Evolutionary conservation across 2,113 vertebrate species (phyloP).

Genomic region (Larimichthys crocea): DNA sequence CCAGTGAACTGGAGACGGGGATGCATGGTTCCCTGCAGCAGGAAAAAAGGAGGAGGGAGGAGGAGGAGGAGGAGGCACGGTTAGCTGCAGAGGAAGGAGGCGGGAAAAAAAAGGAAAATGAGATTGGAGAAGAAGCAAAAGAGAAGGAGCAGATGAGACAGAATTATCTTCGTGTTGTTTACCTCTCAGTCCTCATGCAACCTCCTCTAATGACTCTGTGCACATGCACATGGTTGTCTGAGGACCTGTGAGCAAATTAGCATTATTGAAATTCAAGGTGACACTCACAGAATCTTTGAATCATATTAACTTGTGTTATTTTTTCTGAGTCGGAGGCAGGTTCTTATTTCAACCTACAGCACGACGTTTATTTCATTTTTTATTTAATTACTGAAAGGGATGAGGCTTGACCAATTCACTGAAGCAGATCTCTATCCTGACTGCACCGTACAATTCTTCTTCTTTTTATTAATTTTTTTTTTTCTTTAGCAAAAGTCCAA

Average conservation of each 20-base stretch:
- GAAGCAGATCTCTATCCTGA: constrained; percentile 26
- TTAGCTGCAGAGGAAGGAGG: constrained; percentile 64
- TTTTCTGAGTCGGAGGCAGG: constrained; percentile 34
- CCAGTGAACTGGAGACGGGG: constrained; percentile 82
- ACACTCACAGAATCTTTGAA: constrained; percentile 56
- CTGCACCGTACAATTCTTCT: background rate
- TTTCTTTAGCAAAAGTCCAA: constrained; percentile 35
- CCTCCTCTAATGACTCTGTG: constrained; percentile 35
- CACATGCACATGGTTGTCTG: constrained; percentile 36
- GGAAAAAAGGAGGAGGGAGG: constrained; percentile 23
- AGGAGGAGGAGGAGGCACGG: constrained; percentile 20
- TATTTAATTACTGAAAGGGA: constrained; percentile 69
- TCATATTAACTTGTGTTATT: constrained; percentile 66
- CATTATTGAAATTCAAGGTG: constrained; percentile 68
- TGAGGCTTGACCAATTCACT: constrained; percentile 26
- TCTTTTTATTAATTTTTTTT: background rate
- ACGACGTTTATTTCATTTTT: constrained; percentile 67
- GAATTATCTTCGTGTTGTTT: constrained; percentile 59
- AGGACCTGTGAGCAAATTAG: constrained; percentile 59
- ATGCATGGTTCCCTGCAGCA: constrained; percentile 80
- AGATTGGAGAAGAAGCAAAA: constrained; percentile 48
- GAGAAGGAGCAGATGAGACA: constrained; percentile 47
- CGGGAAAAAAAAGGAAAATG: constrained; percentile 42
- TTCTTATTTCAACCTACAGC: constrained; percentile 51
- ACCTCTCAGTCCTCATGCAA: constrained; percentile 31